Evolutionary conservation across 2,797 vertebrate genomes (phyloP).

Genomic region (Lagocephalus sceleratus): DNA sequence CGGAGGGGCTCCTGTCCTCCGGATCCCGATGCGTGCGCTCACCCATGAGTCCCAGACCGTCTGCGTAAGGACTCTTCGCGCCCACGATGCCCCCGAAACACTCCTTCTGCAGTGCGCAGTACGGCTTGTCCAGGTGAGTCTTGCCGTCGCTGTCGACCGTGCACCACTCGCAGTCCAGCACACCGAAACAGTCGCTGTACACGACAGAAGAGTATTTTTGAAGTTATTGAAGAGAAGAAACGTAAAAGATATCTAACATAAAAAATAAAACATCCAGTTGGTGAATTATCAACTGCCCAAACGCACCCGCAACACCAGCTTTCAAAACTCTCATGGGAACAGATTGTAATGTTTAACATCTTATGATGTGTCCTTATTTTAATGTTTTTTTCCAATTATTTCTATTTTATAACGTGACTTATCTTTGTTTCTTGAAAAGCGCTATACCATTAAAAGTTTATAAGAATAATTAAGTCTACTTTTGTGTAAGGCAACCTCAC

Average conservation of each 20-base stretch:
- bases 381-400: too few species aligned
- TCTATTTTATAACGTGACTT: not conserved
- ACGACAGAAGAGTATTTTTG: not conserved
- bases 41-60: slow-evolving; percentile 89
- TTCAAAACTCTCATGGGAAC: too few species aligned
- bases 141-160: slow-evolving; percentile 97
- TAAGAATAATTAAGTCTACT: too few species aligned
- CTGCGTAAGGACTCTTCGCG: slow-evolving; percentile 93
- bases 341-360: too few species aligned
- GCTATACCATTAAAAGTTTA: too few species aligned
- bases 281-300: too few species aligned
- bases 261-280: too few species aligned
- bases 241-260: too few species aligned
- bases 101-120: slow-evolving; percentile 96
- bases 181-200: slow-evolving; percentile 92
- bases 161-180: slow-evolving; percentile 98
- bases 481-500: too few species aligned
- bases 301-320: too few species aligned
- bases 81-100: slow-evolving; percentile 98
- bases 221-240: too few species aligned
- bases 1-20: slow-evolving; percentile 19
- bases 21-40: slow-evolving; percentile 44
- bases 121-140: slow-evolving; percentile 92
- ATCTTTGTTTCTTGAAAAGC: not conserved
- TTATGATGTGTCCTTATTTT: too few species aligned